Evolutionary conservation across 2,888 invertebrate genomes (phyloP).

Genomic region (Lamproptera curius): DNA sequence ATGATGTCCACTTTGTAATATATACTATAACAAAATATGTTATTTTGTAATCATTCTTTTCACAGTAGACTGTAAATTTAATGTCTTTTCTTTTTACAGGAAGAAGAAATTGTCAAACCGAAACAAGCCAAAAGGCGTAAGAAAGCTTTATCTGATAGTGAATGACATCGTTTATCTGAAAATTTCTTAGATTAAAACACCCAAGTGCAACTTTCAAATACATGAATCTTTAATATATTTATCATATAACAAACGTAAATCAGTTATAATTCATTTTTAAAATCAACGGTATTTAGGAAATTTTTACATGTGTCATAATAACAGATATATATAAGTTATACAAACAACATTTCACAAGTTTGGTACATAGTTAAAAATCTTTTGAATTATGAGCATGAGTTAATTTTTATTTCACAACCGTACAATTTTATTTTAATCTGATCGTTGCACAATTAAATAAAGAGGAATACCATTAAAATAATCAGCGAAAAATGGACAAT

Average conservation of each 20-base stretch:
- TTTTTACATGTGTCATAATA: neutral
- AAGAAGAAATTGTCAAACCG: conserved; percentile 94
- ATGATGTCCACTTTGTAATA: no score
- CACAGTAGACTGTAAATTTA: no score
- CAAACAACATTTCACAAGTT: neutral
- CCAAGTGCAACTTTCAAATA: conserved; percentile 76
- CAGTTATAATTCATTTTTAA: conserved; percentile 28
- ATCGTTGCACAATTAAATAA: conserved; percentile 36
- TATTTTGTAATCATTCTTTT: no score
- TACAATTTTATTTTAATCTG: conserved; percentile 46
- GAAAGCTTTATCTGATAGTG: conserved; percentile 95
- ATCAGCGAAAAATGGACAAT: conserved; percentile 7
- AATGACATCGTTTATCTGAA: conserved; percentile 83
- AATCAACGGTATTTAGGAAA: neutral
- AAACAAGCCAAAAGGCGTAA: conserved; percentile 95
- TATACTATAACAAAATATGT: no score
- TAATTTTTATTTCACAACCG: neutral
- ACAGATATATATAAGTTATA: neutral
- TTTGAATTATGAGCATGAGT: neutral
- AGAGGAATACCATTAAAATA: neutral
- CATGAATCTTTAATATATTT: conserved; percentile 60
- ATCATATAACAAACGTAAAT: no score
- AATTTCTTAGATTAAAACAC: conserved; percentile 65
- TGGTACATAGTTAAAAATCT: conserved; percentile 7
- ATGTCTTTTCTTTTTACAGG: conserved; percentile 72